phyloP scores from a whole-genome alignment of 64 coral and sea anemone genomes.

The Porites australiensis region DNA sequence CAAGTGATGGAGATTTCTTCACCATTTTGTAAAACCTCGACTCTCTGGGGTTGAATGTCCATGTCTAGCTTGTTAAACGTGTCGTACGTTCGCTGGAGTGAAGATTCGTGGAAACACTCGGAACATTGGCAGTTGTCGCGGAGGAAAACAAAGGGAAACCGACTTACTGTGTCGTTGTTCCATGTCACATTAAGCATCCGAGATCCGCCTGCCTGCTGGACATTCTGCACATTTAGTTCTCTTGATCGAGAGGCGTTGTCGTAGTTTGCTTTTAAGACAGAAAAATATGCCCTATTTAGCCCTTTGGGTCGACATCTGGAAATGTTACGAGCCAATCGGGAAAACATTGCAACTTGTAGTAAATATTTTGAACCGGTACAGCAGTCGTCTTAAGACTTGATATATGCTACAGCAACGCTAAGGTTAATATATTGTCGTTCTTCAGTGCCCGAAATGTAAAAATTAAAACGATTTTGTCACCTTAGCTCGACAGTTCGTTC shows the following conservation, averaged over 20 bases:
- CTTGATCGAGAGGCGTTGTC: not conserved
- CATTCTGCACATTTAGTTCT: not conserved
- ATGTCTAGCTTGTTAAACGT: constrained; percentile 54
- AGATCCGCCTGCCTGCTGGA: not conserved
- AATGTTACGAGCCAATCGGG: too few relatives aligned
- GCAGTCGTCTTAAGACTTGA: too few relatives aligned
- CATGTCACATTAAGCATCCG: constrained; percentile 5
- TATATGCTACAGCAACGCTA: too few relatives aligned
- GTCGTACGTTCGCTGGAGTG: constrained; percentile 41
- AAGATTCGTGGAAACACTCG: not conserved
- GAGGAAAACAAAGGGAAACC: constrained; percentile 75
- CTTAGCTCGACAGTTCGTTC: too few relatives aligned
- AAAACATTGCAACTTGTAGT: too few relatives aligned
- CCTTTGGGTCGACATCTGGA: too few relatives aligned
- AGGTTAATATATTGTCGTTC: too few relatives aligned
- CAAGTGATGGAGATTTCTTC: constrained; percentile 56
- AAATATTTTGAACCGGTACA: too few relatives aligned
- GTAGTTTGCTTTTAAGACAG: too few relatives aligned
- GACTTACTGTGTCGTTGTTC: constrained; percentile 35
- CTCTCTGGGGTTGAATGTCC: constrained; percentile 50
- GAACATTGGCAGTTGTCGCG: constrained; percentile 57
- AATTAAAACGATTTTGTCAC: too few relatives aligned
- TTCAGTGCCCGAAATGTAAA: too few relatives aligned
- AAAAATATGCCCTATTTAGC: too few relatives aligned
- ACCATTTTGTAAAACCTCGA: constrained; percentile 56